Conservation (phyloP, 2,797 vertebrate genomes). For the Microtus agrestis region DNA sequence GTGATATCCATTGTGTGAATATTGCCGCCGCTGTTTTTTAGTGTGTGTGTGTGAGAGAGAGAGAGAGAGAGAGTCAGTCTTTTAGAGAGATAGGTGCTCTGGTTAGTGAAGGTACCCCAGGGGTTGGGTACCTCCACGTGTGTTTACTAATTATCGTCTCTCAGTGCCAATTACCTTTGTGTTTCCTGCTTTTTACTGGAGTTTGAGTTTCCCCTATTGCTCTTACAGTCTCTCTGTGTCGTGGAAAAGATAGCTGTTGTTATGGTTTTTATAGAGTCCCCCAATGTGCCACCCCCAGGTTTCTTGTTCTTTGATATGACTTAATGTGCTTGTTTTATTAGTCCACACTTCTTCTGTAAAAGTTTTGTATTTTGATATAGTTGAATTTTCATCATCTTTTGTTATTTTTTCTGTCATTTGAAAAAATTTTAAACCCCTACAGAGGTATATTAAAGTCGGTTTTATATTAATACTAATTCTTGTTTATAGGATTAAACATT, state of each 20-base stretch:
- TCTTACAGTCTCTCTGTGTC: background rate
- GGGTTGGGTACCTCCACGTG: background rate
- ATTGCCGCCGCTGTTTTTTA: background rate
- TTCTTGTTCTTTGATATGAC: background rate
- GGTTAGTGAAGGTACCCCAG: background rate
- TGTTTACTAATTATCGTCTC: background rate
- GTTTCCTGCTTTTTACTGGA: background rate
- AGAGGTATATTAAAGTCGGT: conserved; percentile 9
- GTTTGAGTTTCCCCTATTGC: background rate
- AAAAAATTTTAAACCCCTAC: conserved; percentile 39
- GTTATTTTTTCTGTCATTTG: conserved; percentile 21
- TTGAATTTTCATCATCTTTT: conserved; percentile 52
- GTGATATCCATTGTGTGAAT: background rate
- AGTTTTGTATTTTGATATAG: conserved; percentile 21
- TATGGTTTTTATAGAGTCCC: background rate
- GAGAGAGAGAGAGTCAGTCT: background rate
- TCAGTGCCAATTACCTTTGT: background rate
- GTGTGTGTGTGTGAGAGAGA: background rate
- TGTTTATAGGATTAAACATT: background rate
- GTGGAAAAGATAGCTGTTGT: background rate
- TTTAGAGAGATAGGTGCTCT: background rate
- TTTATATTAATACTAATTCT: conserved; percentile 28
- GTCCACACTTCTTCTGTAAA: background rate
- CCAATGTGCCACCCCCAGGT: background rate
- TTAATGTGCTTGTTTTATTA: background rate